Conservation (phyloP, 2,113 vertebrate species). For the Noturus placidus region DNA sequence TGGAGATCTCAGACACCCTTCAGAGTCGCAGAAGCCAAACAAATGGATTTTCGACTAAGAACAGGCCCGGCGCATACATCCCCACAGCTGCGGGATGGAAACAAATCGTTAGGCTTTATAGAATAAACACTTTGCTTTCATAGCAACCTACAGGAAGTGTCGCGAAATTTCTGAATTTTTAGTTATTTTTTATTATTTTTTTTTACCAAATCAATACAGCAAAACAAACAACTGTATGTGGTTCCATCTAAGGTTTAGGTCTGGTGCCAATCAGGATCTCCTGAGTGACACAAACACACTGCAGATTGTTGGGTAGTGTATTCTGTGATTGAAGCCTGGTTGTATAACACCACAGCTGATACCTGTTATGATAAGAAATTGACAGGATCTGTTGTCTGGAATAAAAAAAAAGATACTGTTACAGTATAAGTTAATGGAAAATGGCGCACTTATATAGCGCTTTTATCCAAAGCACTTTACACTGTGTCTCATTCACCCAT, state of each 20-base stretch:
- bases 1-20: slow-evolving; percentile 36
- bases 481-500: no score
- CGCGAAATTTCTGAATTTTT: neutral
- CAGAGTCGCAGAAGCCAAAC: slow-evolving; percentile 26
- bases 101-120: slow-evolving; percentile 34
- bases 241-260: neutral
- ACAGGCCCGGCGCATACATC: slow-evolving; percentile 12
- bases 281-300: neutral
- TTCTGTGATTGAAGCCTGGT: neutral
- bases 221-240: neutral
- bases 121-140: slow-evolving; percentile 30
- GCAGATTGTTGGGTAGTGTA: neutral
- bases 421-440: no score
- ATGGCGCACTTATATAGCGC: no score
- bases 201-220: neutral
- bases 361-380: neutral
- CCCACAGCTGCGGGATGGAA: slow-evolving; percentile 10
- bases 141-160: slow-evolving; percentile 8
- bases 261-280: neutral
- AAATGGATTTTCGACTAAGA: slow-evolving; percentile 49
- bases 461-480: no score
- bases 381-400: neutral
- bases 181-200: no score
- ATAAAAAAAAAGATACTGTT: neutral
- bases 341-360: neutral